Conservation (phyloP, 2,113 vertebrate genomes). For the Rhea americana region DNA sequence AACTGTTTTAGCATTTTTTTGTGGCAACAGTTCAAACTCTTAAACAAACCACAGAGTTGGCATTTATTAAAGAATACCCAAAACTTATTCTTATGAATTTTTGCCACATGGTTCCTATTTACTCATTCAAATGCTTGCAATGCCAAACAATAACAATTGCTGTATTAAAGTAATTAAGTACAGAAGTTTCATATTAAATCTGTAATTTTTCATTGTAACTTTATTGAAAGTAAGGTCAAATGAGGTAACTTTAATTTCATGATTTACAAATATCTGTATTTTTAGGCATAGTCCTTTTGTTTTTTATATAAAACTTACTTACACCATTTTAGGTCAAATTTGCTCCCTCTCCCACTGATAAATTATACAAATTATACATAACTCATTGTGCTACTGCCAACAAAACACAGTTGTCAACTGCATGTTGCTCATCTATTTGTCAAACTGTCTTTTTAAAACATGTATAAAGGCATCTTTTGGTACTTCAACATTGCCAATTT, state of each 20-base stretch:
- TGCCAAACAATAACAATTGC: not conserved
- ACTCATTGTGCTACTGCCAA: not conserved
- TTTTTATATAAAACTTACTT: not conserved
- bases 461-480: constrained; percentile 94
- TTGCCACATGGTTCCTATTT: not conserved
- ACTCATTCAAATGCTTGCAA: not conserved
- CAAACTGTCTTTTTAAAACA: constrained; percentile 83
- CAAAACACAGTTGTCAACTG: not conserved
- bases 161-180: not conserved
- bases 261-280: not conserved
- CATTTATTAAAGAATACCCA: too few relatives aligned
- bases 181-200: too few relatives aligned
- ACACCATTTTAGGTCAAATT: not conserved
- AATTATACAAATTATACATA: not conserved
- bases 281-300: not conserved
- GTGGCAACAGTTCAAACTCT: not conserved
- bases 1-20: not conserved
- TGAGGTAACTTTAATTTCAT: constrained; percentile 1
- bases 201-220: too few relatives aligned
- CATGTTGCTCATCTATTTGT: constrained; percentile 73
- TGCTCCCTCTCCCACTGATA: not conserved
- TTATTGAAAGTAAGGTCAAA: not conserved
- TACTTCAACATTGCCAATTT: constrained; percentile 90
- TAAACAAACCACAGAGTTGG: too few relatives aligned
- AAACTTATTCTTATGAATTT: not conserved